Conservation (phyloP, 2,797 vertebrate genomes). For the Centropyge bicolor region DNA sequence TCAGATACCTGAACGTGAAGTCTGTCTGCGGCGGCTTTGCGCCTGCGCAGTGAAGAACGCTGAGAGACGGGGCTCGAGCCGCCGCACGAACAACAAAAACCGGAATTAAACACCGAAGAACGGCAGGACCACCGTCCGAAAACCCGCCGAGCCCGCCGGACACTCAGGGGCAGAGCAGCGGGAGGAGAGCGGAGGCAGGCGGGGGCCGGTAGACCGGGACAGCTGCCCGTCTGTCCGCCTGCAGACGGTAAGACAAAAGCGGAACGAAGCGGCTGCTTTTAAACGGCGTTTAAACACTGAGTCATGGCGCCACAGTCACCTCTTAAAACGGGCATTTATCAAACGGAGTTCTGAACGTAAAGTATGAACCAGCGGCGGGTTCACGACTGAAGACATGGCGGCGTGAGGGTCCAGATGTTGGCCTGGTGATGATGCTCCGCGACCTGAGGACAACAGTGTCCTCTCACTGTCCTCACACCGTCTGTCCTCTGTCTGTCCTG, state of each 20-base stretch:
- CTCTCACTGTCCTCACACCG: background rate
- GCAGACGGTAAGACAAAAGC: slow-evolving; percentile 51
- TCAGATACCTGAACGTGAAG: slow-evolving; percentile 22
- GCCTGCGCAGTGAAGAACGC: slow-evolving; percentile 52
- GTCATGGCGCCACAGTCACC: slow-evolving; percentile 16
- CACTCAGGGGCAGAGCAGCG: background rate
- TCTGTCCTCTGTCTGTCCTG: too few relatives aligned
- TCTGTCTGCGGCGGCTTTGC: slow-evolving; percentile 22
- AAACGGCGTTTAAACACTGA: slow-evolving; percentile 27
- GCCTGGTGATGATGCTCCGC: slow-evolving; percentile 42
- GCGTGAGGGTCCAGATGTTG: slow-evolving; percentile 38
- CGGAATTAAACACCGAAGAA: background rate
- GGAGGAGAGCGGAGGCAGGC: slow-evolving; percentile 7
- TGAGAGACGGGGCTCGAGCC: slow-evolving; percentile 27
- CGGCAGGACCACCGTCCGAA: background rate
- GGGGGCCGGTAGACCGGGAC: slow-evolving; percentile 20
- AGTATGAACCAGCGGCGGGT: too few relatives aligned
- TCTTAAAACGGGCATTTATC: background rate
- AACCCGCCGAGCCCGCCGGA: background rate
- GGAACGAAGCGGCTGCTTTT: background rate
- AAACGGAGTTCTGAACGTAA: background rate
- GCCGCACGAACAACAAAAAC: background rate
- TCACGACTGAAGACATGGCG: background rate
- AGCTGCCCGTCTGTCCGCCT: slow-evolving; percentile 43
- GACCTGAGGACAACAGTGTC: background rate